Evolutionary conservation across 2,888 invertebrate species (phyloP).

Genomic region (Anticlea derivata): DNA sequence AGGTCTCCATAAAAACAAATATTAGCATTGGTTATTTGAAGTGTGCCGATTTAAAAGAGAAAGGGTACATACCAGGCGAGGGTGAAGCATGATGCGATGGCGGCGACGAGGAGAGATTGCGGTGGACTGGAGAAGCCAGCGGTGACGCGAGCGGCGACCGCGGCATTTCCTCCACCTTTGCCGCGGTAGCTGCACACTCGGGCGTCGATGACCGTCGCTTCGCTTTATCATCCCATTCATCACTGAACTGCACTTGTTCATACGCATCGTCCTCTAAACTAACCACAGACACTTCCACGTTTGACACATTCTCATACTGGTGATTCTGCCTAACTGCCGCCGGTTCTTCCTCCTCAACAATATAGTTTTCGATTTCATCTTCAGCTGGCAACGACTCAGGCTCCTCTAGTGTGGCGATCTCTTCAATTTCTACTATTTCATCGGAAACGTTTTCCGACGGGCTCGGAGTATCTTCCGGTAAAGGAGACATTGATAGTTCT

Average conservation of each 20-base stretch:
- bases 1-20: constrained; percentile 38
- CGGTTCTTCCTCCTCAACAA: constrained; percentile 33
- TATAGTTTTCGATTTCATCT: constrained; percentile 47
- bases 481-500: constrained; percentile 50
- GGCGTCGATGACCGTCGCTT: constrained; percentile 74
- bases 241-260: constrained; percentile 63
- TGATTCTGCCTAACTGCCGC: constrained; percentile 25
- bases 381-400: constrained; percentile 47
- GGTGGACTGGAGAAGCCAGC: constrained; percentile 68
- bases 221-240: constrained; percentile 66
- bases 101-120: constrained; percentile 55
- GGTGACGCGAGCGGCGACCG: constrained; percentile 69
- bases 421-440: constrained; percentile 35
- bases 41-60: constrained; percentile 11
- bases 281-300: constrained; percentile 37
- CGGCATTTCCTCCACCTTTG: constrained; percentile 52
- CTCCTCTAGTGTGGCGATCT: constrained; percentile 46
- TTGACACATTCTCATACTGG: constrained; percentile 54
- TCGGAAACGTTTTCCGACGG: constrained; percentile 44
- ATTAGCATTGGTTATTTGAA: constrained; percentile 23
- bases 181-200: constrained; percentile 57
- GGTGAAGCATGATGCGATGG: constrained; percentile 58
- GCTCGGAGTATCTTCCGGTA: constrained; percentile 45
- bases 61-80: constrained; percentile 63
- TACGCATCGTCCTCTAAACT: constrained; percentile 41